Percentiles rank a stretch among this genome's conserved stretches.
These are phyloP conservation scores for Ceyx margarethae DNA, from an alignment of 2,113 vertebrate species.

Conservation along the genomic window DNA sequence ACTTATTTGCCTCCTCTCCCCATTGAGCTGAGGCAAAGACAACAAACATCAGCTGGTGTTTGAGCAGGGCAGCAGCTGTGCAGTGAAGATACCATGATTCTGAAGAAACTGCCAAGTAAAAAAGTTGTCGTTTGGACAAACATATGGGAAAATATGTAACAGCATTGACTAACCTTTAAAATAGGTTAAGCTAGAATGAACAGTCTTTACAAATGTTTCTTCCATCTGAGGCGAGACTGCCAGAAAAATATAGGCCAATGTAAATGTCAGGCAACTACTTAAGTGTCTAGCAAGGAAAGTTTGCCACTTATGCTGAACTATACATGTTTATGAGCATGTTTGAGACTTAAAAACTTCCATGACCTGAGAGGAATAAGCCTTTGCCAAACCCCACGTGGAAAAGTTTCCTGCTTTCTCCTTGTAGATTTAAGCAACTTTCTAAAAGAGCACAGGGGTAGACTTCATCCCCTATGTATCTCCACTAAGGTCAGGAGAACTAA, in stretches of 20 bases:
- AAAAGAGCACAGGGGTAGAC: background rate
- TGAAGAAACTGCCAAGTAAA: background rate
- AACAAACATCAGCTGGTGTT: background rate
- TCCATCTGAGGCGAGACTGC: background rate
- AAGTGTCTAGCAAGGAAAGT: background rate
- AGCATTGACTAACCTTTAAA: conserved; percentile 8
- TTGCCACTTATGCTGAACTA: background rate
- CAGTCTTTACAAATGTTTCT: background rate
- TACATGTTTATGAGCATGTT: background rate
- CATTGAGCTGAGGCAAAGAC: background rate
- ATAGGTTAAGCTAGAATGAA: background rate
- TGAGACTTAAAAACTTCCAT: background rate
- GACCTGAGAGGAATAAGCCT: background rate
- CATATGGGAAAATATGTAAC: background rate
- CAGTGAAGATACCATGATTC: background rate
- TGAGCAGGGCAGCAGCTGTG: background rate
- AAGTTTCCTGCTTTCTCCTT: background rate
- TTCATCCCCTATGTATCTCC: background rate
- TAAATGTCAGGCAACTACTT: background rate
- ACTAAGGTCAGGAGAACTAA: background rate
- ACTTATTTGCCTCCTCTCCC: background rate
- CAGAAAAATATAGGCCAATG: background rate
- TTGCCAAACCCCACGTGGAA: background rate
- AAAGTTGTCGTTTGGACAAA: conserved; percentile 9
- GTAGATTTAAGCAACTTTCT: background rate